Conservation (phyloP, 2,888 invertebrate species). For the Cataglyphis cursor region DNA sequence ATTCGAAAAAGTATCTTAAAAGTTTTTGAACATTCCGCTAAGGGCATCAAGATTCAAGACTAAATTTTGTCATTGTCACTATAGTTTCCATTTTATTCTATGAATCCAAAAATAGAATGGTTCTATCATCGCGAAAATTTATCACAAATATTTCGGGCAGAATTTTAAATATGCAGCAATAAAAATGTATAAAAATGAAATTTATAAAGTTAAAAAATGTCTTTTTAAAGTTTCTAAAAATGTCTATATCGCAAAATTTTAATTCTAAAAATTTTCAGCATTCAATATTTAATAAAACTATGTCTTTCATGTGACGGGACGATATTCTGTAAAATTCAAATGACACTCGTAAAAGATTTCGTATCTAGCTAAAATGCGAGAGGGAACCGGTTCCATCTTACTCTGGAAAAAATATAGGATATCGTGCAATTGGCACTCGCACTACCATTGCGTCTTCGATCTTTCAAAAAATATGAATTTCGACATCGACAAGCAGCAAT, state of each 20-base stretch:
- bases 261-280: constrained; percentile 18
- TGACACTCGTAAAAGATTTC: constrained; percentile 1
- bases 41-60: background rate
- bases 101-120: background rate
- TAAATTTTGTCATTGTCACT: background rate
- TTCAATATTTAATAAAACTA: constrained; percentile 37
- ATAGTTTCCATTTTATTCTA: background rate
- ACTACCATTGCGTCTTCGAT: constrained; percentile 22
- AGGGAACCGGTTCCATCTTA: constrained; percentile 20
- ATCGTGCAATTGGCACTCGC: constrained; percentile 27
- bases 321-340: constrained; percentile 38
- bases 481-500: constrained; percentile 15
- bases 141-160: too few species aligned
- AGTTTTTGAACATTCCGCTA: background rate
- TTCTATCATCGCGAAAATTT: background rate
- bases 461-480: constrained; percentile 39
- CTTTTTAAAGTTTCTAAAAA: background rate
- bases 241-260: background rate
- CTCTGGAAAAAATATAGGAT: constrained; percentile 37
- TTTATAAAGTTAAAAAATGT: background rate
- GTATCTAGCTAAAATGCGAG: constrained; percentile 15
- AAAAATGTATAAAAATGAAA: background rate
- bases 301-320: background rate
- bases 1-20: background rate
- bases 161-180: background rate